A percentile compares a stretch with the other conserved stretches of the same genome.
These are phyloP conservation scores for Muscicapa striata DNA, from an alignment of 2,797 vertebrate genomes.

Conservation along the genomic window DNA sequence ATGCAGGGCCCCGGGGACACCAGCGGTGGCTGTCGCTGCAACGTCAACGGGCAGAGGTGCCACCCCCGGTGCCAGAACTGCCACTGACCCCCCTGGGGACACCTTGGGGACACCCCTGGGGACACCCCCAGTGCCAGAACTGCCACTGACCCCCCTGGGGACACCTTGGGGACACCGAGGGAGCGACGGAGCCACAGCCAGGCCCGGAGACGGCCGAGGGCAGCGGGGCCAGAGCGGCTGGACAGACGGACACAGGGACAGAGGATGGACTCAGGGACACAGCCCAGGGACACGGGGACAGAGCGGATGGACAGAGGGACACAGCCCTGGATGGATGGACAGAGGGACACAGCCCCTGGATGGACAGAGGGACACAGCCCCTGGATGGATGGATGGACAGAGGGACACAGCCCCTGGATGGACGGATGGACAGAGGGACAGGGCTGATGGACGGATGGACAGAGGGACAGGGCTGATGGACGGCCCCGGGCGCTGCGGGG, in stretches of 20 bases:
- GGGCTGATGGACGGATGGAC: no score
- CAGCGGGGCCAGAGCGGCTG: accelerated
- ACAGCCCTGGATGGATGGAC: background rate
- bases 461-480: no score
- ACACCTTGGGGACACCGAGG: background rate
- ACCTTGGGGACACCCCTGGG: background rate
- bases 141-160: conserved; percentile 78
- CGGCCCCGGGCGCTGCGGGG: no score
- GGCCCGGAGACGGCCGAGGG: background rate
- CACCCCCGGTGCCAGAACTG: conserved; percentile 90
- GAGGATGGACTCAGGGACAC: no score
- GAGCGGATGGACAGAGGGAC: background rate
- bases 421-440: background rate
- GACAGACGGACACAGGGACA: no score
- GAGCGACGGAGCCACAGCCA: background rate
- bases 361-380: no score
- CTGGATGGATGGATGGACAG: background rate
- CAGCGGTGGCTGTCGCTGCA: conserved; percentile 86
- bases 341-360: no score
- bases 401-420: background rate
- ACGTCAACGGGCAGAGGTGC: conserved; percentile 84
- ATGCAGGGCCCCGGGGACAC: conserved; percentile 88
- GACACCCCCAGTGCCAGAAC: conserved; percentile 87
- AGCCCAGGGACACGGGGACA: no score
- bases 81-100: conserved; percentile 71